Evolutionary conservation across 2,888 invertebrate species (phyloP).

Genomic region (Agrotis exclamationis): DNA sequence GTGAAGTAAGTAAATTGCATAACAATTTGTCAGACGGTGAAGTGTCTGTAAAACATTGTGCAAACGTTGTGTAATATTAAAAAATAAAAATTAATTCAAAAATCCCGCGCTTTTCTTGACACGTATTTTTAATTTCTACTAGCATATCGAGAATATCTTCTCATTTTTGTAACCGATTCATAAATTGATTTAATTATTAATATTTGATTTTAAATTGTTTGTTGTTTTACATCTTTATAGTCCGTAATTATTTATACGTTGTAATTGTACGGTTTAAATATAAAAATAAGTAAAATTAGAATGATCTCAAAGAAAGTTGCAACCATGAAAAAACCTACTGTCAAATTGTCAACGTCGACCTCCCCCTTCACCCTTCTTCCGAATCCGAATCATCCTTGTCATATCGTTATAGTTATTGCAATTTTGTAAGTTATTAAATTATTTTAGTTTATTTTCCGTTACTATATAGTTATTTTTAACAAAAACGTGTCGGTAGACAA

Average conservation of each 20-base stretch:
- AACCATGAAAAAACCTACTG: conserved; percentile 30
- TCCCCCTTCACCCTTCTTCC: conserved; percentile 70
- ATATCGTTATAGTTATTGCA: conserved; percentile 76
- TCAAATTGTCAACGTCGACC: conserved; percentile 75
- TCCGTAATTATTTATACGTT: background rate
- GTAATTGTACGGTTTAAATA: background rate
- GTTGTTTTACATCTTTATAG: background rate
- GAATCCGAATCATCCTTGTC: conserved; percentile 84
- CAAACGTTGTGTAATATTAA: conserved; percentile 10
- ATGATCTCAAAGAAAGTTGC: background rate
- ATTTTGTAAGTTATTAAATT: conserved; percentile 84
- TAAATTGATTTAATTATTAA: fast-evolving
- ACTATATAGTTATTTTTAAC: conserved; percentile 72
- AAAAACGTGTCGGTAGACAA: conserved; percentile 67
- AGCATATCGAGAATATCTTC: conserved; percentile 37
- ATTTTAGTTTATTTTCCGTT: conserved; percentile 84
- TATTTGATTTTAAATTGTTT: background rate
- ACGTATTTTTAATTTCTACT: background rate
- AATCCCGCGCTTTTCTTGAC: conserved; percentile 4
- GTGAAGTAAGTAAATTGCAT: background rate
- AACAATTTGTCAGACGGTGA: too few relatives aligned
- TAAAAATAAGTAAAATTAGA: background rate
- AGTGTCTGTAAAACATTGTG: background rate
- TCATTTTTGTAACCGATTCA: background rate
- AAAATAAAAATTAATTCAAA: background rate